A percentile compares a stretch with the other conserved stretches of the same genome.
Conservation (phyloP, 2,797 vertebrate species). For the Dipus sagitta region DNA sequence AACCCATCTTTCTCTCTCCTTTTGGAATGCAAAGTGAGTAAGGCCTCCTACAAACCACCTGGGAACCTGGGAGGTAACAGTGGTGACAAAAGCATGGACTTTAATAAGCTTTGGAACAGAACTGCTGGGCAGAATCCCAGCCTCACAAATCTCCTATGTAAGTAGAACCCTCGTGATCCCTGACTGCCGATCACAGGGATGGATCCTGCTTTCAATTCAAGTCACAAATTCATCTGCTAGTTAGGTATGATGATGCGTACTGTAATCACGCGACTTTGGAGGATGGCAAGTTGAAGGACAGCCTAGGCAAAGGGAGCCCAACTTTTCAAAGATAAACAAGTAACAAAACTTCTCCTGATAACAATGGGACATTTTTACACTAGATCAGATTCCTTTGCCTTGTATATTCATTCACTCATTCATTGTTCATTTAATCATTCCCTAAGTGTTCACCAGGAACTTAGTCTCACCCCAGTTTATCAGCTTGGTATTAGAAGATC, state of each 20-base stretch:
- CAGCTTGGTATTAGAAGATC: background rate
- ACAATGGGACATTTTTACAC: background rate
- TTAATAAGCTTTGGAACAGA: background rate
- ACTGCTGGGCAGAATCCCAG: background rate
- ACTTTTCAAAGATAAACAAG: background rate
- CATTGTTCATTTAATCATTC: background rate
- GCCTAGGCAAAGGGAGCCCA: background rate
- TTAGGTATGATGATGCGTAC: background rate
- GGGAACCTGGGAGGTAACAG: too few relatives aligned
- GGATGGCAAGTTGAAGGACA: background rate
- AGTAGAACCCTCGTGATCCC: background rate
- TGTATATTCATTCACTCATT: background rate
- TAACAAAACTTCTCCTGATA: background rate
- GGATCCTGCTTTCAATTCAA: background rate
- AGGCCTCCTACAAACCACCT: background rate
- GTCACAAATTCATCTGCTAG: background rate
- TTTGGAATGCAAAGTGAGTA: background rate
- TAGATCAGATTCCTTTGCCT: background rate
- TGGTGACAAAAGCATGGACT: fast-evolving
- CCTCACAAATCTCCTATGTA: background rate
- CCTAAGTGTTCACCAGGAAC: background rate
- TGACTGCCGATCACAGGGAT: background rate
- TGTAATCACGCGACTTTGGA: background rate
- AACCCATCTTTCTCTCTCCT: background rate
- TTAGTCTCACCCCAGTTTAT: background rate